Evolutionary conservation across 2,797 vertebrate genomes (phyloP).

Genomic region (Rallus crepitans): DNA sequence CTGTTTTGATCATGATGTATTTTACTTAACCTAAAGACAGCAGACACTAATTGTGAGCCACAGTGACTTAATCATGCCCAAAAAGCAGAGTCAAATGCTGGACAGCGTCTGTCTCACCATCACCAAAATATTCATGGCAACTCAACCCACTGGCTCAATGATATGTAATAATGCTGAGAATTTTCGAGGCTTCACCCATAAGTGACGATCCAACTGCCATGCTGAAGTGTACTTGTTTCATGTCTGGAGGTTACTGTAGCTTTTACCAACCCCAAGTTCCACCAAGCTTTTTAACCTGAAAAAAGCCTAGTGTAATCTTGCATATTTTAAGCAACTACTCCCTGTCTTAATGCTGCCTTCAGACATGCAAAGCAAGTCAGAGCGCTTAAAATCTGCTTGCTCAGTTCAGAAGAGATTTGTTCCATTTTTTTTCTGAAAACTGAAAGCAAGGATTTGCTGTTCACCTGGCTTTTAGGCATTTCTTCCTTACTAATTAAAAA

Average conservation of each 20-base stretch:
- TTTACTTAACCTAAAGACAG: slow-evolving; percentile 10
- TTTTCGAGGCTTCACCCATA: neutral
- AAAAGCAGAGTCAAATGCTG: slow-evolving; percentile 21
- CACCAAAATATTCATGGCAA: neutral
- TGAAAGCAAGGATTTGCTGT: neutral
- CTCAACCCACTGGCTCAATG: neutral
- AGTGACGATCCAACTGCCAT: slow-evolving; percentile 33
- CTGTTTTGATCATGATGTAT: neutral
- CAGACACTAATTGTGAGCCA: slow-evolving; percentile 32
- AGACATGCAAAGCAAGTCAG: neutral
- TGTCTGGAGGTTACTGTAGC: neutral
- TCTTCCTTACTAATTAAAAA: neutral
- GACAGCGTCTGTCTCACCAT: slow-evolving; percentile 19
- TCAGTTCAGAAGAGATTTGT: rapidly evolving
- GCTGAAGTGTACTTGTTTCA: neutral
- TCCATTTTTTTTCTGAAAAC: neutral
- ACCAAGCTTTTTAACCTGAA: neutral
- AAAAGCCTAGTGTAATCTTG: neutral
- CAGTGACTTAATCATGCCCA: slow-evolving; percentile 6
- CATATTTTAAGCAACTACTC: neutral
- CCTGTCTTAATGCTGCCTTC: neutral
- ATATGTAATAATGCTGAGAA: too few relatives aligned
- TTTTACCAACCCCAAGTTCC: neutral
- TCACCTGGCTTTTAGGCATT: neutral
- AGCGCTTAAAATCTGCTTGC: neutral